Conservation (phyloP, 2,797 vertebrate species). For the Lacerta bilineata region DNA sequence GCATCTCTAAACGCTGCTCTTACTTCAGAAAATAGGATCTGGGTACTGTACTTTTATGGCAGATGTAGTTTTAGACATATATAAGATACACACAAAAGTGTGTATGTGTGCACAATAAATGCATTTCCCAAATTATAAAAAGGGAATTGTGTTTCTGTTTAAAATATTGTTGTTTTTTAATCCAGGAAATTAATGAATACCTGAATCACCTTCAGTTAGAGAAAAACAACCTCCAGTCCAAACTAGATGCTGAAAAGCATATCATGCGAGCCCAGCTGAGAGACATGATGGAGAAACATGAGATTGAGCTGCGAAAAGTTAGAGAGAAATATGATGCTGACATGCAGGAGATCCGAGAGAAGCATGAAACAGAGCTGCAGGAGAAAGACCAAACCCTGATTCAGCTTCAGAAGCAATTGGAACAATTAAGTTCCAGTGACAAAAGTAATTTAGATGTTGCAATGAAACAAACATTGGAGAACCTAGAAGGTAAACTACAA, state of each 20-base stretch:
- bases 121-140: not conserved
- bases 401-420: conserved; percentile 80
- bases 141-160: not conserved
- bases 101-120: not conserved
- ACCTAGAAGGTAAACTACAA: conserved; percentile 84
- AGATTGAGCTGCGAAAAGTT: conserved; percentile 81
- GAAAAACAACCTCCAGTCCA: conserved; percentile 89
- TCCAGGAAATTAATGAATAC: conserved; percentile 85
- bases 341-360: conserved; percentile 74
- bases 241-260: conserved; percentile 92
- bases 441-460: conserved; percentile 58
- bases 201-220: conserved; percentile 84
- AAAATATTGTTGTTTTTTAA: not conserved
- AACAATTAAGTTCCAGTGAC: conserved; percentile 74
- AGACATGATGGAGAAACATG: conserved; percentile 92
- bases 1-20: not conserved
- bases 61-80: not conserved
- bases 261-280: conserved; percentile 91
- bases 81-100: too few relatives aligned
- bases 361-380: conserved; percentile 81
- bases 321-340: conserved; percentile 73
- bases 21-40: not conserved
- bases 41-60: not conserved
- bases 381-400: conserved; percentile 80
- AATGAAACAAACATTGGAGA: conserved; percentile 77